A percentile compares a stretch with the other conserved stretches of the same genome.
Evolutionary conservation across 2,888 invertebrate species (phyloP).

Genomic region (Neuroscelio doddi): DNA sequence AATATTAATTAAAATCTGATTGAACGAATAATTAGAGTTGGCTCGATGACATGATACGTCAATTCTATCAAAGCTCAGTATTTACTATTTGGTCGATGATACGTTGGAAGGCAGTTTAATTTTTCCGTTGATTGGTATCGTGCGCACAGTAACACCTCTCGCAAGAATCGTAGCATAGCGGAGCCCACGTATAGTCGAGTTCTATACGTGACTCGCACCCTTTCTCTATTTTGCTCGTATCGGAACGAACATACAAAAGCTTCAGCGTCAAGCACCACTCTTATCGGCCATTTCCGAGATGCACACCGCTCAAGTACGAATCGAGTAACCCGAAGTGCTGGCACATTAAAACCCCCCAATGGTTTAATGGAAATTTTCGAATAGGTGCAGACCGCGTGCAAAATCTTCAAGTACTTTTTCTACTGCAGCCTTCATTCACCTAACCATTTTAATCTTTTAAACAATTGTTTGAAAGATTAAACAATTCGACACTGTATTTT

Average conservation of each 20-base stretch:
- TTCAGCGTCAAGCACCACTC: conserved; percentile 51
- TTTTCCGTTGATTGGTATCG: conserved; percentile 43
- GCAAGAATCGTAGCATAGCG: conserved; percentile 43
- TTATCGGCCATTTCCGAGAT: conserved; percentile 55
- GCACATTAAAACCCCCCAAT: conserved; percentile 41
- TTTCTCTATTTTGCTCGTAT: conserved; percentile 41
- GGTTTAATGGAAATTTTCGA: conserved; percentile 42
- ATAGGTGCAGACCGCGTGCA: conserved; percentile 23
- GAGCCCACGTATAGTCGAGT: conserved; percentile 32
- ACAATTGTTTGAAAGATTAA: too few species aligned
- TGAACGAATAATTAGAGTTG: too few species aligned
- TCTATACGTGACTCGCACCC: conserved; percentile 44
- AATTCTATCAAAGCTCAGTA: conserved; percentile 16
- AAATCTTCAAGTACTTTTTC: conserved; percentile 14
- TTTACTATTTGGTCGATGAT: conserved; percentile 17
- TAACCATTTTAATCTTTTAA: too few species aligned
- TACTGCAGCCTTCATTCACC: neutral
- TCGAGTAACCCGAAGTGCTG: conserved; percentile 45
- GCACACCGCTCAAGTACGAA: conserved; percentile 47
- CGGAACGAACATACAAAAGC: conserved; percentile 51
- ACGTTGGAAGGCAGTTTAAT: conserved; percentile 25
- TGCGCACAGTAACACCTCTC: conserved; percentile 22
- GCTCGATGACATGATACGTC: conserved; percentile 15
- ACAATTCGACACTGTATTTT: too few species aligned
- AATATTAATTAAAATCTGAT: too few species aligned